These are phyloP conservation scores for Brachypterus glaber DNA, from an alignment of 2,888 invertebrate genomes.

Conservation along the genomic window DNA sequence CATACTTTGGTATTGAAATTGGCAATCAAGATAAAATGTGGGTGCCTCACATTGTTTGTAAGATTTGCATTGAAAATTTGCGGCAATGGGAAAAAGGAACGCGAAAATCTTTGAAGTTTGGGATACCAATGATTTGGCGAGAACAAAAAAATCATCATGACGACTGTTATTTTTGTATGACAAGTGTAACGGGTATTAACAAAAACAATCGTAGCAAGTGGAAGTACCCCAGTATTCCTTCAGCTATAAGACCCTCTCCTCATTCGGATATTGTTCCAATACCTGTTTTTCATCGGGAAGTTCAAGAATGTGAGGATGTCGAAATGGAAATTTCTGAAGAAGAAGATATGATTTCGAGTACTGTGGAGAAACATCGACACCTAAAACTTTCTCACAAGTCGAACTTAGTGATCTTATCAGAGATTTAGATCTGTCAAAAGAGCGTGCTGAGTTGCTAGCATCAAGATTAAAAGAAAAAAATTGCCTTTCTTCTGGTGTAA, in stretches of 20 bases:
- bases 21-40: constrained; percentile 13
- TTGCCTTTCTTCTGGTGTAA: not conserved
- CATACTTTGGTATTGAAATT: constrained; percentile 13
- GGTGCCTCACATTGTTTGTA: constrained; percentile 12
- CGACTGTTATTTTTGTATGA: constrained; percentile 9
- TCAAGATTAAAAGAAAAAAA: not conserved
- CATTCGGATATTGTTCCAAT: not conserved
- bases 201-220: not conserved
- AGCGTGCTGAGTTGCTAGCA: constrained; percentile 1
- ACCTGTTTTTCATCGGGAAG: not conserved
- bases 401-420: not conserved
- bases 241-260: not conserved
- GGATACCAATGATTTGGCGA: constrained; percentile 9
- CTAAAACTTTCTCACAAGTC: not conserved
- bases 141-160: constrained; percentile 8
- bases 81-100: constrained; percentile 13
- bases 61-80: constrained; percentile 13
- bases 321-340: not conserved
- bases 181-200: not conserved
- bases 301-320: not conserved
- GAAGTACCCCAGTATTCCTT: not conserved
- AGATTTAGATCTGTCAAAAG: not conserved
- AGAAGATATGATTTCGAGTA: not conserved
- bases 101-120: constrained; percentile 12
- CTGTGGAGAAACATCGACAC: not conserved